Conservation (phyloP, 2,113 vertebrate genomes). For the Thinocorus orbignyianus region DNA sequence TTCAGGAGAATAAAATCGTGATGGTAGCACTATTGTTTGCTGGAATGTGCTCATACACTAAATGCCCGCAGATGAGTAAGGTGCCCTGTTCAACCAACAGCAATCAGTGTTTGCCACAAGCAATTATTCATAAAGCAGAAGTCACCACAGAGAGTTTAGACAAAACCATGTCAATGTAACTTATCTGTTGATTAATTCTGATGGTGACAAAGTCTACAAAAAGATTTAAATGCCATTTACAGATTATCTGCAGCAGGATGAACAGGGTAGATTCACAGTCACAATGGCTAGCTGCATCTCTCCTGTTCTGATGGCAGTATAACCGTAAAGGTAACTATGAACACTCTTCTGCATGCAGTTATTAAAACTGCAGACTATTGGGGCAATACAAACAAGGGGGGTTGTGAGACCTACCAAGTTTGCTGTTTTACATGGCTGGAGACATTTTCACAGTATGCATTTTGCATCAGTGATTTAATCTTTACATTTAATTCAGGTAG, state of each 20-base stretch:
- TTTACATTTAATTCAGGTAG: neutral
- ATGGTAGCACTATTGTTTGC: neutral
- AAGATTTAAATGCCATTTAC: neutral
- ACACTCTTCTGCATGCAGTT: neutral
- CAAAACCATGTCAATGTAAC: neutral
- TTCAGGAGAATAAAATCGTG: neutral
- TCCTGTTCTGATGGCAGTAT: neutral
- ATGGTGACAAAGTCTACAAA: neutral
- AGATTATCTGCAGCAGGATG: neutral
- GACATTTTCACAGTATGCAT: neutral
- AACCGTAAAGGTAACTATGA: neutral
- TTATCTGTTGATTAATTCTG: neutral
- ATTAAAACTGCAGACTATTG: neutral
- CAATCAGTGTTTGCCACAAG: neutral
- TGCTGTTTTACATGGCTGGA: neutral
- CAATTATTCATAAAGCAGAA: neutral
- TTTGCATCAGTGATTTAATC: neutral
- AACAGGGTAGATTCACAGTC: neutral
- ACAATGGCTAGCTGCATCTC: neutral
- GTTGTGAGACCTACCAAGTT: neutral
- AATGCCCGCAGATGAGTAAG: neutral
- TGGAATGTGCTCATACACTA: neutral
- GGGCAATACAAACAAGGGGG: neutral
- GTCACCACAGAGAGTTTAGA: neutral
- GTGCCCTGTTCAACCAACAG: neutral